These are phyloP conservation scores for Pectinophora gossypiella DNA, from an alignment of 1,140 invertebrate species.

Conservation along the genomic window DNA sequence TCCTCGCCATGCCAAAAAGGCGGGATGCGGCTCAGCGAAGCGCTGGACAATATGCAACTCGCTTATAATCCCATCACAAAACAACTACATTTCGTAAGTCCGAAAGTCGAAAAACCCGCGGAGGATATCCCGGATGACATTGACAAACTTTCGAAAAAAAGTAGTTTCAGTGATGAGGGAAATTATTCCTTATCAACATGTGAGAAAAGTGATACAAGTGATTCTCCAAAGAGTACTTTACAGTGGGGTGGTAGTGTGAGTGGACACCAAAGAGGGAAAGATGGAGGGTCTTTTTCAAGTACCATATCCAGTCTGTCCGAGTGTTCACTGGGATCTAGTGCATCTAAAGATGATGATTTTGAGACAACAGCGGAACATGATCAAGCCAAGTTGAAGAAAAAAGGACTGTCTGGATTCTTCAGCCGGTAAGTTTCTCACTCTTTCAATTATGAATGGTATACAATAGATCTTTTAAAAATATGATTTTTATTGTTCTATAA, in stretches of 20 bases:
- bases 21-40: constrained; percentile 71
- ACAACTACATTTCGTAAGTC: constrained; percentile 71
- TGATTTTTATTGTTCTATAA: no score
- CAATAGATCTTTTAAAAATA: no score
- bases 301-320: constrained; percentile 72
- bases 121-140: constrained; percentile 49
- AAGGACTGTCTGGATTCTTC: constrained; percentile 69
- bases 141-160: constrained; percentile 65
- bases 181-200: constrained; percentile 70
- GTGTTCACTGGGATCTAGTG: constrained; percentile 63
- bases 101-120: constrained; percentile 49
- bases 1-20: constrained; percentile 64
- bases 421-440: constrained; percentile 56
- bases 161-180: constrained; percentile 72
- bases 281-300: constrained; percentile 71
- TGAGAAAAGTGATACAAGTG: constrained; percentile 71
- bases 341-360: constrained; percentile 55
- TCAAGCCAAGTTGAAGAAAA: constrained; percentile 64
- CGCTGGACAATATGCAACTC: constrained; percentile 70
- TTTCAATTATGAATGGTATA: no score
- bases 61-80: constrained; percentile 74
- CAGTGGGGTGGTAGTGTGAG: constrained; percentile 67
- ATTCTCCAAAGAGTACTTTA: constrained; percentile 67
- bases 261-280: constrained; percentile 67
- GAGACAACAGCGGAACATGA: constrained; percentile 35